These are phyloP conservation scores for Ciconia stormi DNA, from an alignment of 2,113 vertebrate species.

Conservation along the genomic window DNA sequence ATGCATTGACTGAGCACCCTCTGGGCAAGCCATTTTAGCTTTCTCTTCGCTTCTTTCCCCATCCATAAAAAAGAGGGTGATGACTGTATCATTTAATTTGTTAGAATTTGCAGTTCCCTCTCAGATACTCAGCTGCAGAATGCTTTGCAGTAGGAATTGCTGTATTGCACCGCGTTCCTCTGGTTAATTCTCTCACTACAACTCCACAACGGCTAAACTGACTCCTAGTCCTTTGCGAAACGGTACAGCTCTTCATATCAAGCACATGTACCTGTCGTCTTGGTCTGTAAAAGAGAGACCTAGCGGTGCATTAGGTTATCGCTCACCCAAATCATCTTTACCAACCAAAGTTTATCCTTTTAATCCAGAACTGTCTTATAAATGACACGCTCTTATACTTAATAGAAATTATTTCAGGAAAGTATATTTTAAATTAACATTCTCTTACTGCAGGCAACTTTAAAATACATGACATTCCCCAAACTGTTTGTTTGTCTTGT, in stretches of 20 bases:
- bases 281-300: not conserved
- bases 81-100: not conserved
- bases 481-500: slow-evolving; percentile 68
- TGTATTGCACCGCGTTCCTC: not conserved
- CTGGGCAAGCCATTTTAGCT: not conserved
- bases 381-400: not conserved
- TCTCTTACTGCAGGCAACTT: slow-evolving; percentile 28
- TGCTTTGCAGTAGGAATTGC: not conserved
- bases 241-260: not conserved
- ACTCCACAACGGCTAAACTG: not conserved
- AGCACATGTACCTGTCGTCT: not conserved
- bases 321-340: not conserved
- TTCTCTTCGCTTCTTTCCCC: not conserved
- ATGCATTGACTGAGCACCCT: not conserved
- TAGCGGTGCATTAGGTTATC: not conserved
- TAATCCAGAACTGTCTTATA: not conserved
- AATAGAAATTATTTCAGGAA: not conserved
- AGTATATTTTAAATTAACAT: slow-evolving; percentile 13
- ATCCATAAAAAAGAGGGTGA: not conserved
- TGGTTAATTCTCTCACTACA: not conserved
- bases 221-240: not conserved
- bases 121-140: not conserved
- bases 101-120: not conserved
- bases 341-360: not conserved
- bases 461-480: slow-evolving; percentile 23